Evolutionary conservation across 1,140 invertebrate genomes (phyloP), one percentile per base, ranked within the genome.

Genomic region (Chelonus insularis): DNA sequence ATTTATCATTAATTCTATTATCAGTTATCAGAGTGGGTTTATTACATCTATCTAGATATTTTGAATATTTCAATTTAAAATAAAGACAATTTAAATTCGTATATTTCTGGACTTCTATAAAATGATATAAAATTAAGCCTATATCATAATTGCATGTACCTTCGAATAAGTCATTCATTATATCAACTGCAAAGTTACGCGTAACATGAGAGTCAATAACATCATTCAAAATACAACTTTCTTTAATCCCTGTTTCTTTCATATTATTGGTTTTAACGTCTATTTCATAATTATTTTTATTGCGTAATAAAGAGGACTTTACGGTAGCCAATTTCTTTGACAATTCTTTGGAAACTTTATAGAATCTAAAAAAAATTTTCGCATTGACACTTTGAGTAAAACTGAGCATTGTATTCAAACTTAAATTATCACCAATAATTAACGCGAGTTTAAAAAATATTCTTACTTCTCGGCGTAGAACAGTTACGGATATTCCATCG

Each of bases 131-230:
- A 23, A 62, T 56, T 4, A 20, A 9, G 7, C 47, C 29, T 32
- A 63, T 34, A 12, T 63, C 62, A 54, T 55, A 63, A n/a, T 36
- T 52, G n/a, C 56, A 51, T 56, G 77, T 65, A 5, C 77, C 76
- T 64, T 79, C 76, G 21, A 72, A 68, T 14, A 79, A 45, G 63
- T 80, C 76, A 62, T 80, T 73, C 76, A 77, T 76, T 6, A 70
- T 34, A 65, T 79, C 76, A 47, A 74, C 69, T n/a, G 64, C 65
- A 54, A 68, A 65, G 68, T 81, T 79, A 16, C 72, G 43, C 34
- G 68, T 70, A 23, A 76, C 66, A 67, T 78, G 70, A 67, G 78
- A 80, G 64, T 69, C 60, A 16, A 45, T 47, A 2, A 78, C 18
- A 11, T 43, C 20, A 55, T 76, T 62, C 36, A 11, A n/a, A 11